Conservation (phyloP, 2,113 vertebrate species). For the Burhinus oedicnemus region DNA sequence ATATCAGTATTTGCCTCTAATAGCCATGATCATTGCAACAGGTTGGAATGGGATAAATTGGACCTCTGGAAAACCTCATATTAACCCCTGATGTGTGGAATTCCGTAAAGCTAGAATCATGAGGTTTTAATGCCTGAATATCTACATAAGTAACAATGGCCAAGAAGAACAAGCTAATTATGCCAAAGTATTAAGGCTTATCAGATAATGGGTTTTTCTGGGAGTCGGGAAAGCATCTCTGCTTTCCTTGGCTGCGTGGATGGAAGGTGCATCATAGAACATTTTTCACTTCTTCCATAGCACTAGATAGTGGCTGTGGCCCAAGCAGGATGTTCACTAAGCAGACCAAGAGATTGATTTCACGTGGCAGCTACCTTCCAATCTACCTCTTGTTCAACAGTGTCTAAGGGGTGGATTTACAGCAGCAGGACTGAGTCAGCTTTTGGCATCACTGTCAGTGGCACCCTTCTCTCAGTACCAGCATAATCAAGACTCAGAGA, state of each 20-base stretch:
- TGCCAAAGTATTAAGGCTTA: neutral
- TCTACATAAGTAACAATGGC: neutral
- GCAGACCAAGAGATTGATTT: neutral
- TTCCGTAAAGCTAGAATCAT: neutral
- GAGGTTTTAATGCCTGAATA: neutral
- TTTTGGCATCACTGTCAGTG: neutral
- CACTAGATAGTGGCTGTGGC: neutral
- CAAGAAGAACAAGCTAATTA: neutral
- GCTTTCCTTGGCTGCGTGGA: neutral
- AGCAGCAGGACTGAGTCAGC: conserved; percentile 21
- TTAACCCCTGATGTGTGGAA: neutral
- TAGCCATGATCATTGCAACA: neutral
- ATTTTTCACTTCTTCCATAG: neutral
- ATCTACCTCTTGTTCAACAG: neutral
- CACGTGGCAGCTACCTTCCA: neutral
- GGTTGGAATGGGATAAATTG: neutral
- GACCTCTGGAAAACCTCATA: neutral
- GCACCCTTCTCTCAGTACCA: neutral
- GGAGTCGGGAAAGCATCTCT: neutral
- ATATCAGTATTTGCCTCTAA: neutral
- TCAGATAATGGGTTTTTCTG: neutral
- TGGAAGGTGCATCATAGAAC: neutral
- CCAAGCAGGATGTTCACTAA: neutral
- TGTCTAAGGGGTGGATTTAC: neutral
- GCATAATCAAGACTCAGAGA: neutral